phyloP scores from a whole-genome alignment of 2,888 invertebrate genomes.

The Chloroclystis v-ata region DNA sequence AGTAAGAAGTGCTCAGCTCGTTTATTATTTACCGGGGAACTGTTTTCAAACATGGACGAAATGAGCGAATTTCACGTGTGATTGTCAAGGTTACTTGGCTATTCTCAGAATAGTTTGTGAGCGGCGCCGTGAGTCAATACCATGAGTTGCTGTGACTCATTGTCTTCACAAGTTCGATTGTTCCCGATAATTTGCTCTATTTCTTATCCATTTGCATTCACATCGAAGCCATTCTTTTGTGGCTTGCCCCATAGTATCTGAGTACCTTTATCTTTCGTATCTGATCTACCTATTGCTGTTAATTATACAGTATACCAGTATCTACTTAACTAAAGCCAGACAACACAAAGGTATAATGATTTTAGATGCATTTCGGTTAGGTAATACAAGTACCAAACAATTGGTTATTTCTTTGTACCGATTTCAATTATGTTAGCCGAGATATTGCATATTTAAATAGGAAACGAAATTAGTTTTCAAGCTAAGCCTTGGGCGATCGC shows the following conservation, averaged over 20 bases:
- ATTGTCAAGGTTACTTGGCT: conserved; percentile 65
- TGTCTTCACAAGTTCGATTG: conserved; percentile 50
- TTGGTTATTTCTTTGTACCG: not conserved
- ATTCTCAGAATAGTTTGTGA: conserved; percentile 69
- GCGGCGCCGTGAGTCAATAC: conserved; percentile 52
- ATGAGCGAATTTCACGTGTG: conserved; percentile 32
- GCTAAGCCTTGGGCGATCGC: conserved; percentile 25
- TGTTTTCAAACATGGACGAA: conserved; percentile 22
- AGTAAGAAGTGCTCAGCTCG: not conserved
- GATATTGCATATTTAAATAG: conserved; percentile 27
- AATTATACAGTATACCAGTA: conserved; percentile 1
- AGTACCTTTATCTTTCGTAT: not conserved
- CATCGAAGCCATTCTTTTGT: conserved; percentile 33
- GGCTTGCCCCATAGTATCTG: not conserved
- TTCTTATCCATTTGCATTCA: conserved; percentile 43
- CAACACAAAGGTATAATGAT: too few species aligned
- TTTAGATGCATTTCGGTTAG: too few species aligned
- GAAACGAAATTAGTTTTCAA: conserved; percentile 28
- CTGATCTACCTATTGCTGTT: conserved; percentile 3
- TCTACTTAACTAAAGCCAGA: not conserved
- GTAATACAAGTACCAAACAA: not conserved
- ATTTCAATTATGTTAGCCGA: not conserved
- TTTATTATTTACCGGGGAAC: not conserved
- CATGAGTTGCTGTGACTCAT: conserved; percentile 54
- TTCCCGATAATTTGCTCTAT: conserved; percentile 57